Conservation (phyloP, 2,113 vertebrate genomes). For the Chaetodon auriga region DNA sequence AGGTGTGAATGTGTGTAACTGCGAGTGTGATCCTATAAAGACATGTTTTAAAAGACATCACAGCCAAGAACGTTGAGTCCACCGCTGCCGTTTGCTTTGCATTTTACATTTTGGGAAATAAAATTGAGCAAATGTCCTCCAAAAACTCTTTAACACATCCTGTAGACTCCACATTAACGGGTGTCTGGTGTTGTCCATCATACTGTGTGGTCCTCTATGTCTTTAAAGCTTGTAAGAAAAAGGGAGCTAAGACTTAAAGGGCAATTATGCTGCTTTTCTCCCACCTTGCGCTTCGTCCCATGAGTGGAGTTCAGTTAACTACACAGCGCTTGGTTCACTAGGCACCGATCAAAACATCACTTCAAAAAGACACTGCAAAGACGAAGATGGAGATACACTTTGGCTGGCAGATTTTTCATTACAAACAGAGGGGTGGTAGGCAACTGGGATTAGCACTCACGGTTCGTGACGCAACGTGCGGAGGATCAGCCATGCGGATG, state of each 20-base stretch:
- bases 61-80: background rate
- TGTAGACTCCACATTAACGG: background rate
- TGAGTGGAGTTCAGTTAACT: slow-evolving; percentile 61
- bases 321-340: slow-evolving; percentile 57
- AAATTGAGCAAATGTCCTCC: background rate
- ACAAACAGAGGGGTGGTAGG: slow-evolving; percentile 49
- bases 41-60: background rate
- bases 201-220: background rate
- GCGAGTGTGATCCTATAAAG: background rate
- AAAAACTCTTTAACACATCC: background rate
- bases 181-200: background rate
- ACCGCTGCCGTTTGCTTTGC: background rate
- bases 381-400: slow-evolving; percentile 57
- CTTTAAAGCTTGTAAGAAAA: background rate
- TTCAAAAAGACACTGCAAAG: slow-evolving; percentile 62
- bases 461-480: slow-evolving; percentile 72
- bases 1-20: background rate
- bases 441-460: slow-evolving; percentile 76
- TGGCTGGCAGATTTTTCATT: slow-evolving; percentile 58
- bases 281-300: slow-evolving; percentile 50
- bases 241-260: slow-evolving; percentile 20
- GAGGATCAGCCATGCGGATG: slow-evolving; percentile 74
- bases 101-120: background rate
- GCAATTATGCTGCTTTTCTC: slow-evolving; percentile 38
- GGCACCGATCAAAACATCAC: slow-evolving; percentile 76